These are phyloP conservation scores for Aleiodes testaceus DNA, from an alignment of 2,888 invertebrate species.

Conservation along the genomic window DNA sequence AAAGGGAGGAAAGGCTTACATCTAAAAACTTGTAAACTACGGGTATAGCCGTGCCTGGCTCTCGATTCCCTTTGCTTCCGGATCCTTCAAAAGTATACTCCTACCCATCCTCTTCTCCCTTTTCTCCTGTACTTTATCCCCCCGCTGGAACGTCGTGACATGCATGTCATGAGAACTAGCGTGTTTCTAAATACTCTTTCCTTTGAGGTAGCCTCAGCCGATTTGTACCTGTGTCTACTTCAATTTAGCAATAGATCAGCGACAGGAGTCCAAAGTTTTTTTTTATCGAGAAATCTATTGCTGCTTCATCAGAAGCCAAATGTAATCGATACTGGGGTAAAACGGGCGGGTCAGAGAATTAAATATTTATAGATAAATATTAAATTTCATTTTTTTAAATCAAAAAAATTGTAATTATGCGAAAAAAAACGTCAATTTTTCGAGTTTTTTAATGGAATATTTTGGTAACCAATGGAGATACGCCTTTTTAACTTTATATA, in stretches of 20 bases:
- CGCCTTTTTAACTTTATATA: neutral
- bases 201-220: neutral
- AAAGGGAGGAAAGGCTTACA: constrained; percentile 29
- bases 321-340: too few species aligned
- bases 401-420: too few species aligned
- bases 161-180: constrained; percentile 51
- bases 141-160: constrained; percentile 45
- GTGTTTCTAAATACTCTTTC: constrained; percentile 44
- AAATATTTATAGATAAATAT: too few species aligned
- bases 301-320: too few species aligned
- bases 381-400: too few species aligned
- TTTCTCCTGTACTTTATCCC: constrained; percentile 50
- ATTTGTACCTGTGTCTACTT: constrained; percentile 28
- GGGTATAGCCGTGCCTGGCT: constrained; percentile 60
- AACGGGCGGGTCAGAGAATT: too few species aligned
- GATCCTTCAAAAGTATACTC: constrained; percentile 64
- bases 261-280: neutral
- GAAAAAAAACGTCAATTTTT: too few species aligned
- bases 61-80: constrained; percentile 63
- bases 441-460: too few species aligned
- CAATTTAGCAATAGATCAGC: constrained; percentile 10
- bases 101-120: constrained; percentile 42
- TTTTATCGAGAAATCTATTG: neutral
- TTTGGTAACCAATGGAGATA: too few species aligned
- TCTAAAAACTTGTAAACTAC: constrained; percentile 54